phyloP scores from a whole-genome alignment of 2,113 vertebrate genomes.

The Brachypodius melanocephalos region DNA sequence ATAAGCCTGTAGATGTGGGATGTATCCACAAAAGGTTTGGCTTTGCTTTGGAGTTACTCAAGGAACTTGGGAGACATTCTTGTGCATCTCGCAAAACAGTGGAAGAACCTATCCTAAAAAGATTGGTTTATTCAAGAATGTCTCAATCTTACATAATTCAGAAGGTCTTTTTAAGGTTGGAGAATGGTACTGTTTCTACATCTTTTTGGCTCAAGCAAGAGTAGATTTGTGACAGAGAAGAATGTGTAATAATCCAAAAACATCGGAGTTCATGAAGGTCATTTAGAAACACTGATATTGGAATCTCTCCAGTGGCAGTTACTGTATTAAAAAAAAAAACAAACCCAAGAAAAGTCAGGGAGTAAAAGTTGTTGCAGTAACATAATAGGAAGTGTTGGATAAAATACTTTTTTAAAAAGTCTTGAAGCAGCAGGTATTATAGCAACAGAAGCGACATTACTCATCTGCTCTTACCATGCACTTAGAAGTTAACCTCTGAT shows the following conservation, averaged over 20 bases:
- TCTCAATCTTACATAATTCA: neutral
- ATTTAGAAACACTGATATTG: neutral
- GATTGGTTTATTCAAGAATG: neutral
- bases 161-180: neutral
- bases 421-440: neutral
- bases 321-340: neutral
- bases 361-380: neutral
- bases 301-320: neutral
- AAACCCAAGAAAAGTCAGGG: accelerated
- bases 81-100: neutral
- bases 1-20: neutral
- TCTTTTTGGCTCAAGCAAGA: neutral
- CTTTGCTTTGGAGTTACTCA: neutral
- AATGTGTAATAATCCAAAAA: neutral
- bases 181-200: neutral
- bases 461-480: neutral
- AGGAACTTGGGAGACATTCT: neutral
- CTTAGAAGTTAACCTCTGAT: neutral
- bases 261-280: neutral
- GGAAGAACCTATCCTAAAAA: neutral
- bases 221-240: neutral
- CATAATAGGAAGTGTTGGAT: neutral
- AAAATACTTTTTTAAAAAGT: neutral
- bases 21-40: neutral
- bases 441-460: neutral